phyloP scores from a whole-genome alignment of 1,140 invertebrate genomes.

The Muscidifurax raptorellus region DNA sequence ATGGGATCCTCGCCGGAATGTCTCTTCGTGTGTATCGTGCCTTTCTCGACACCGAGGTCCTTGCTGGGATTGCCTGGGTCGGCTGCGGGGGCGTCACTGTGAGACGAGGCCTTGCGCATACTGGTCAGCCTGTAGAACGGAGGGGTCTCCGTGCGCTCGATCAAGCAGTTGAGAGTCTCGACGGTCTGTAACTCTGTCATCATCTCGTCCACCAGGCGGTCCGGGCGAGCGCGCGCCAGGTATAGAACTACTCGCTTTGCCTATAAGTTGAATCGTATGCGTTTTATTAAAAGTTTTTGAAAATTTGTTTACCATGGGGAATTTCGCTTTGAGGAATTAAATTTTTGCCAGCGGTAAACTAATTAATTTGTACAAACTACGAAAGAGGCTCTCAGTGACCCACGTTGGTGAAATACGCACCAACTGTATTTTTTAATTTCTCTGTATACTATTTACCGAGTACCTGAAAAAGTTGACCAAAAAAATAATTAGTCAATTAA shows the following conservation, averaged over 20 bases:
- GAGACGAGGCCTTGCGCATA: conserved; percentile 91
- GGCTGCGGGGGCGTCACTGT: conserved; percentile 82
- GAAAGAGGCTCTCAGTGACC: no score
- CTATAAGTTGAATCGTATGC: conserved; percentile 77
- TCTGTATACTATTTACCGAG: no score
- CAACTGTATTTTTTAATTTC: no score
- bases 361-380: no score
- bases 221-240: conserved; percentile 91
- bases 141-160: conserved; percentile 97
- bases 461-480: no score
- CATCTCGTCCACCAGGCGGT: conserved; percentile 95
- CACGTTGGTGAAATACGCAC: no score
- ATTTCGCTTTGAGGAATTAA: no score
- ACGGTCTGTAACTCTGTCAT: conserved; percentile 98
- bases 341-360: no score
- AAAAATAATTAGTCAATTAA: no score
- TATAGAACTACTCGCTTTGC: conserved; percentile 96
- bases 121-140: conserved; percentile 96
- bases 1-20: conserved; percentile 94
- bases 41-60: conserved; percentile 86
- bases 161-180: conserved; percentile 95
- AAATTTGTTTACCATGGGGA: no score
- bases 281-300: no score
- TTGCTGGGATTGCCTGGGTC: conserved; percentile 75
- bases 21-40: conserved; percentile 96